Conservation (phyloP, 2,888 invertebrate genomes). For the Platycheirus rosarum region DNA sequence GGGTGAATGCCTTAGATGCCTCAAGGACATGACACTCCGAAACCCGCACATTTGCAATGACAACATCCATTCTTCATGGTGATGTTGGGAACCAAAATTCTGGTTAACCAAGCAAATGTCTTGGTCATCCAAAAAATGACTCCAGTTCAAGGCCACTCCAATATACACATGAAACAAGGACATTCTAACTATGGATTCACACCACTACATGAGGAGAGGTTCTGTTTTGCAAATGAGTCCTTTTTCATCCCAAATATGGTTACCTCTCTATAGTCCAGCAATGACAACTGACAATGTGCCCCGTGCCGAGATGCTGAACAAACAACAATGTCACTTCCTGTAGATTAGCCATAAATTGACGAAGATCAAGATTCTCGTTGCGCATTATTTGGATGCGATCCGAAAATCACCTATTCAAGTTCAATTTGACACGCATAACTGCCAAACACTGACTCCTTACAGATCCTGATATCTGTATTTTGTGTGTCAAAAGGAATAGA, state of each 20-base stretch:
- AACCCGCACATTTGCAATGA: constrained; percentile 30
- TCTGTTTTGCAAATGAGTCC: no score
- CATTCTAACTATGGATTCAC: constrained; percentile 16
- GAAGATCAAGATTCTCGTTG: constrained; percentile 62
- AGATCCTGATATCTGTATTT: constrained; percentile 47
- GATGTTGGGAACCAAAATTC: constrained; percentile 64
- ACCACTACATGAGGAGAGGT: background rate
- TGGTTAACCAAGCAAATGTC: constrained; percentile 62
- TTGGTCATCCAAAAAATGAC: constrained; percentile 42
- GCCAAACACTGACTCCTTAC: constrained; percentile 37
- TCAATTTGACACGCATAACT: constrained; percentile 67
- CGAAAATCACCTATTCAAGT: constrained; percentile 67
- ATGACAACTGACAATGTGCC: constrained; percentile 54
- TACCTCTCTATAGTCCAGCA: constrained; percentile 11
- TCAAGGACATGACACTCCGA: constrained; percentile 42
- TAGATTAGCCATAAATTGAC: constrained; percentile 66
- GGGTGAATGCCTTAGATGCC: background rate
- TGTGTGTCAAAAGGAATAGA: constrained; percentile 19
- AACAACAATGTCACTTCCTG: constrained; percentile 69
- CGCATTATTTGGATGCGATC: constrained; percentile 67
- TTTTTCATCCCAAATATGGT: background rate
- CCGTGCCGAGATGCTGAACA: constrained; percentile 66
- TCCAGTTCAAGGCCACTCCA: constrained; percentile 56
- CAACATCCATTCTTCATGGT: constrained; percentile 48
- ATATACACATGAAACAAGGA: no score